Evolutionary conservation across 2,113 vertebrate genomes (phyloP), one percentile per base, ranked within the genome.

Genomic region (Chelonoidis abingdonii): DNA sequence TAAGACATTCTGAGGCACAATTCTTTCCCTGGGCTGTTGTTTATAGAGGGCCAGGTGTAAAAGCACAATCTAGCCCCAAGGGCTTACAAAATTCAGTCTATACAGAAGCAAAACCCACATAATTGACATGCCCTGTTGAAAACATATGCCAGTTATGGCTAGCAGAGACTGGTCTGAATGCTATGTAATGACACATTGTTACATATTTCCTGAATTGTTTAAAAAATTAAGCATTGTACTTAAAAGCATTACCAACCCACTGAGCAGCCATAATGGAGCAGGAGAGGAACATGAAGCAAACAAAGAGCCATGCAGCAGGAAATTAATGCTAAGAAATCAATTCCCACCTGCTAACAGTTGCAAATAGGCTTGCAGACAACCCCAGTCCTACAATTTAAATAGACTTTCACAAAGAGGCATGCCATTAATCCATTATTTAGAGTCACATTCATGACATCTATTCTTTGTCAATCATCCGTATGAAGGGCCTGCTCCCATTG

Each of bases 311-410:
- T 50, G 50, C 93, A 95, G 93, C 96, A 95, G 90, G 93, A 89
- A 95, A 96, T 96, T 91, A 94, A 97, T 95, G 96, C 90, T 65
- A 89, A 96, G 78, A 56, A 96, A 95, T 89, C 95, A 95, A 95
- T 97, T 98, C 97, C 95, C 97, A 98, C 96, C 97, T 98, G 96
- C 96, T 97, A 97, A 88, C 96, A 96, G 93, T 96, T 96, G 94
- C 93, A 97, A 96, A 96, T 29, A 90, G 93, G 94, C 96, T 94
- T 80, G 89, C 82, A 96, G 89, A 59, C 95, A 96, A 84, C 31
- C 84, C 65, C 53, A 94, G 87, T 41, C 62, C 93, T 87, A n/a
- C 92, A 83, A 94, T 87, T 84, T 75, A 89, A 93, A 88, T 79
- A 85, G n/a, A 38, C 65, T 38, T 86, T 86, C 90, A 89, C 93